Base-by-base conservation (phyloP, 1,140 invertebrate species). In the Physella acuta region DNA sequence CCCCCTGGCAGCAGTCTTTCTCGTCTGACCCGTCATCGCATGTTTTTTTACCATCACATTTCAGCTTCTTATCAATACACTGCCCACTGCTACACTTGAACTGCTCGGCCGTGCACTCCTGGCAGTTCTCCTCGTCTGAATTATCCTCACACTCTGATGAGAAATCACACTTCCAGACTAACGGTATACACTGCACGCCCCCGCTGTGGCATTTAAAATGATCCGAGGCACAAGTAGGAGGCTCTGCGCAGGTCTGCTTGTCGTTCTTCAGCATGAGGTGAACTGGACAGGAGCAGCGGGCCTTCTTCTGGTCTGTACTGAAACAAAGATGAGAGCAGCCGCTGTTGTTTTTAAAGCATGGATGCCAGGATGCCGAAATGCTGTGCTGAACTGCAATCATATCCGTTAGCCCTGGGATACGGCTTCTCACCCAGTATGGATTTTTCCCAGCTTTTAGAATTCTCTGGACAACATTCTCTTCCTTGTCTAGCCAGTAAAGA, bases 401-500 rank as follows among this genome's bases (percentile, higher is more conserved):
- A 73, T 91, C 90, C 11, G 87, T 89, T 0, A 92, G 85, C 11
- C 88, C 82, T 31, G 87, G 84, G 44, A 88, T 75, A 52, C 90
- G 84, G 88, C 76, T 75, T 56, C 79, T 75, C 36, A 82, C 78
- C 67, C 73, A 78, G n/a, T 73, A 62, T 30, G 78, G 65, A 52
- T 77, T 72, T 68, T 66, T 73, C 0, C 78, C 77, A 2, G 73
- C 79, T 68, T 84, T 82, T 30, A 83, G 68, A 17, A 80, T 76
- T 8, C 79, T 67, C 52, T 79, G 76, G 3, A 83, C 77, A 17
- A 79, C 36, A 44, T 94, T 87, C 0, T 97, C 83, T 81, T 97
- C 94, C 26, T 97, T 88, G 84, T 99, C 97, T 0, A 95, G 98
- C 95, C 97, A 98, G 82, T 98, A 99, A 61, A 99, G 94, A 79